phyloP scores from a whole-genome alignment of 2,113 vertebrate species.

The Pollimyrus isidori region DNA sequence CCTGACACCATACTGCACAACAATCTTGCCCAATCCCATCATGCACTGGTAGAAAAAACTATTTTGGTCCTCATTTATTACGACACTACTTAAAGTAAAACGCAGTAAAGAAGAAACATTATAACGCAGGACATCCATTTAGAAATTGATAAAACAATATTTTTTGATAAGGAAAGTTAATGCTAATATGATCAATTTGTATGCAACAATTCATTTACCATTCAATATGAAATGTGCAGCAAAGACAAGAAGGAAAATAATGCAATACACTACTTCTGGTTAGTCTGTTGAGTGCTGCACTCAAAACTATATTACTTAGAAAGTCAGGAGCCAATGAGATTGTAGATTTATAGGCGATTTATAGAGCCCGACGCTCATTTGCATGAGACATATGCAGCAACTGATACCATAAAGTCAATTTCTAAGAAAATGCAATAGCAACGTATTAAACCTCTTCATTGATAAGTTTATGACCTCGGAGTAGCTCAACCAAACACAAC shows the following conservation, averaged over 20 bases:
- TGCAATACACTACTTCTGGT: not conserved
- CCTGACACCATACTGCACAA: not conserved
- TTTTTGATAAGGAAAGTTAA: not conserved
- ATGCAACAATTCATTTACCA: not conserved
- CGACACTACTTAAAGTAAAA: not conserved
- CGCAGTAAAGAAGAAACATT: not conserved
- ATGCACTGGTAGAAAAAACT: not conserved
- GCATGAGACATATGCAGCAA: not conserved
- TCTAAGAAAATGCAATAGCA: not conserved
- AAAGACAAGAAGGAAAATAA: not conserved
- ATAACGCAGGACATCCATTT: not conserved
- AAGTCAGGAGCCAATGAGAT: not conserved
- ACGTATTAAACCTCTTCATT: slow-evolving; percentile 6
- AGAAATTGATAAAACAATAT: not conserved
- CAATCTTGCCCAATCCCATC: not conserved
- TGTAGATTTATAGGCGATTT: not conserved
- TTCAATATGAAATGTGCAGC: not conserved
- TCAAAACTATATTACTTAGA: not conserved
- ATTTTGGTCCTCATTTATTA: not conserved
- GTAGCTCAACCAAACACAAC: not conserved
- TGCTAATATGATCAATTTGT: not conserved
- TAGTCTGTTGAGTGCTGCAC: not conserved
- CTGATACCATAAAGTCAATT: slow-evolving; percentile 4
- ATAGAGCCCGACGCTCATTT: not conserved
- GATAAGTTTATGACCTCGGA: not conserved